Percentiles rank a stretch among this genome's conserved stretches.
Conservation (phyloP, 2,797 vertebrate genomes). For the Gallinago nigripennis region DNA sequence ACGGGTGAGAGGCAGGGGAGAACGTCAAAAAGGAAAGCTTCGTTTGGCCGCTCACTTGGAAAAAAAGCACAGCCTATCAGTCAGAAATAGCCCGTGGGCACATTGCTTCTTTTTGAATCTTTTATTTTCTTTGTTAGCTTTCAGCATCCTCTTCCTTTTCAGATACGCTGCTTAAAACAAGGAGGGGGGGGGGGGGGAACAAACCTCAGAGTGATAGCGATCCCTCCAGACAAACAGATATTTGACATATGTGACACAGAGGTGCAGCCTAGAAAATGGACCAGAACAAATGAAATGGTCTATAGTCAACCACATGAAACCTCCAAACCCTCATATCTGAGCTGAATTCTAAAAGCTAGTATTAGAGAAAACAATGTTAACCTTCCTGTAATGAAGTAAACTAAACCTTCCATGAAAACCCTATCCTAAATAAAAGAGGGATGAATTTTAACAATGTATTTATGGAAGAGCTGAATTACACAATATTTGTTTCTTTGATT, state of each 20-base stretch:
- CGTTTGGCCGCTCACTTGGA: neutral
- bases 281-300: neutral
- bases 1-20: neutral
- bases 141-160: neutral
- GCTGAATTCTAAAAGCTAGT: neutral
- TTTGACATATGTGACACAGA: neutral
- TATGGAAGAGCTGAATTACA: neutral
- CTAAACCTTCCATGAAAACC: neutral
- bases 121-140: neutral
- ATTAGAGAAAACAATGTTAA: neutral
- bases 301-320: neutral
- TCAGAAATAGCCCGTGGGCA: neutral
- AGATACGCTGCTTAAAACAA: neutral
- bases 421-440: neutral
- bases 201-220: neutral
- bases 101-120: neutral
- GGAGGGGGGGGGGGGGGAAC: too few species aligned
- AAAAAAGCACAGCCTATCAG: neutral
- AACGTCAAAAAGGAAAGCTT: slow-evolving; percentile 3
- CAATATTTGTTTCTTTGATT: neutral
- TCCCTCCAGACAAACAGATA: neutral
- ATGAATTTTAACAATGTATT: neutral
- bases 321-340: neutral
- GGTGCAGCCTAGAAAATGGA: neutral
- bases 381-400: neutral